These are phyloP conservation scores for Odontothrips loti DNA, from an alignment of 2,888 invertebrate genomes.

Conservation along the genomic window DNA sequence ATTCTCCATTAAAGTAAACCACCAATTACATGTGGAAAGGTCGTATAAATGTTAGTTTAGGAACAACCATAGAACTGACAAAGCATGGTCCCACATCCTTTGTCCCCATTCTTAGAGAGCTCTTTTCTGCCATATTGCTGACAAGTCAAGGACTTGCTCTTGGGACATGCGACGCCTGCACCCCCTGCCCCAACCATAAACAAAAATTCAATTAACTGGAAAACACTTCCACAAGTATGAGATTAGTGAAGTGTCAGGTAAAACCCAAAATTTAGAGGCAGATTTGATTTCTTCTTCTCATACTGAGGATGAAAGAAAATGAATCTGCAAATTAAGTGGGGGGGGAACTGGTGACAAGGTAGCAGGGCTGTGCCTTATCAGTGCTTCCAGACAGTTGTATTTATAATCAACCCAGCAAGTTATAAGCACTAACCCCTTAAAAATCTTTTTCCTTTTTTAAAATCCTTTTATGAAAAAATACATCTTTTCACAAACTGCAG, in stretches of 20 bases:
- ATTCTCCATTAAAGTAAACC: not conserved
- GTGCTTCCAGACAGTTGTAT: not conserved
- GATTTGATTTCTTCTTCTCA: no score
- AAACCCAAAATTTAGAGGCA: no score
- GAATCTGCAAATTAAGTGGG: no score
- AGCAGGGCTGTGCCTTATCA: not conserved
- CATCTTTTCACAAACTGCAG: slow-evolving; percentile 25
- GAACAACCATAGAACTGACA: slow-evolving; percentile 1
- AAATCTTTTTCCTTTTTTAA: not conserved
- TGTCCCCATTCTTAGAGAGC: slow-evolving; percentile 16
- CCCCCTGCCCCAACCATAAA: no score
- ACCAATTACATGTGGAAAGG: not conserved
- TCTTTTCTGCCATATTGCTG: not conserved
- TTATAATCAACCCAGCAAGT: not conserved
- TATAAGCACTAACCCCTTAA: not conserved
- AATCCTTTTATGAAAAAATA: slow-evolving; percentile 19
- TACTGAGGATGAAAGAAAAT: no score
- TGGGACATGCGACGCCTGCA: no score
- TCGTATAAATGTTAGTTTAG: not conserved
- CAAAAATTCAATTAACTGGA: no score
- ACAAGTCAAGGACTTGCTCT: no score
- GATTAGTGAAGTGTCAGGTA: no score
- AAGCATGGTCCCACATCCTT: not conserved
- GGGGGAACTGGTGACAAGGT: not conserved
- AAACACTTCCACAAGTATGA: no score